A percentile compares a stretch with the other conserved stretches of the same genome.
These are phyloP conservation scores for Spea bombifrons DNA, from an alignment of 2,113 vertebrate genomes.

Conservation along the genomic window DNA sequence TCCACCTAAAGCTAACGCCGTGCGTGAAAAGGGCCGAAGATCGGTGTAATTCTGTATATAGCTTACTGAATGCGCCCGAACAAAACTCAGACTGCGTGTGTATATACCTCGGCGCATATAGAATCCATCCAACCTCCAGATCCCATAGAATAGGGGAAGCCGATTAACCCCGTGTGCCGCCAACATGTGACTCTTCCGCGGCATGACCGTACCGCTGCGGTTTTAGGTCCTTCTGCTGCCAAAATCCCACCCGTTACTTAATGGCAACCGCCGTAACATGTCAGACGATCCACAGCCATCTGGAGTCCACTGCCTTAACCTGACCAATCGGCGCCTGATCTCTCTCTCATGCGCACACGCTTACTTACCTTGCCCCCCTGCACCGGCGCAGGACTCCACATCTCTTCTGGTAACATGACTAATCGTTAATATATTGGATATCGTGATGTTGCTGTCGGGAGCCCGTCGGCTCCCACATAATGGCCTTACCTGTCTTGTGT, in stretches of 20 bases:
- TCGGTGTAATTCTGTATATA: neutral
- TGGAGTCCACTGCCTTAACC: conserved; percentile 31
- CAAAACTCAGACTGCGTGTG: neutral
- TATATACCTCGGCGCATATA: neutral
- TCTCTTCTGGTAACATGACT: neutral
- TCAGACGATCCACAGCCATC: neutral
- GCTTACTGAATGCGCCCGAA: neutral
- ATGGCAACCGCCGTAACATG: neutral
- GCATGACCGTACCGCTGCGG: neutral
- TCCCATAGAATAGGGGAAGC: too few relatives aligned
- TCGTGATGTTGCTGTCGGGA: conserved; percentile 24
- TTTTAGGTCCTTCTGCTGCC: conserved; percentile 6
- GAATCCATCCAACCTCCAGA: neutral
- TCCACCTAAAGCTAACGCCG: neutral
- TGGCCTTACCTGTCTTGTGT: conserved; percentile 54
- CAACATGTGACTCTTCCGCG: neutral
- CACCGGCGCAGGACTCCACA: neutral
- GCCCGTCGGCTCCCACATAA: conserved; percentile 33
- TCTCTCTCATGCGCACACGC: too few relatives aligned
- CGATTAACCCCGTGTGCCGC: too few relatives aligned
- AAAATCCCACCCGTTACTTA: conserved; percentile 1
- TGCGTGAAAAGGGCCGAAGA: too few relatives aligned
- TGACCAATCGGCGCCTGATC: neutral
- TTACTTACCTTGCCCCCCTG: too few relatives aligned
- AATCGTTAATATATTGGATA: conserved; percentile 27